phyloP scores from a whole-genome alignment of 2,888 invertebrate species.

The Yponomeuta malinellus region DNA sequence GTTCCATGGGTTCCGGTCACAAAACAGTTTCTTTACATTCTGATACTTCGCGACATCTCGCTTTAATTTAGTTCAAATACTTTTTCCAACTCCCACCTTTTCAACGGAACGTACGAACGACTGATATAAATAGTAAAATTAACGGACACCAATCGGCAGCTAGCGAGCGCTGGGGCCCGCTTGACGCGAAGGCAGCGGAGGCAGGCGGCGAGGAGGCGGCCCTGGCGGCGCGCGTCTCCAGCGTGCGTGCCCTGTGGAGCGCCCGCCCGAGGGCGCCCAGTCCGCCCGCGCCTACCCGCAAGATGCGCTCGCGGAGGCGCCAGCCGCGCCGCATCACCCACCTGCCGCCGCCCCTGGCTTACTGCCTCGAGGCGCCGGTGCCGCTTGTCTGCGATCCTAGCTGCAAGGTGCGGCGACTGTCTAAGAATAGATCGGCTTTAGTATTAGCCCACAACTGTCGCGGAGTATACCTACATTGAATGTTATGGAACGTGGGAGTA shows the following conservation, averaged over 20 bases:
- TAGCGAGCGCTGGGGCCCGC: slow-evolving; percentile 70
- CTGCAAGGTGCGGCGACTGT: slow-evolving; percentile 45
- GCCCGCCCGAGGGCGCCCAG: slow-evolving; percentile 19
- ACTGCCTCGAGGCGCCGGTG: slow-evolving; percentile 53
- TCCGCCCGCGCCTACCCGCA: slow-evolving; percentile 35
- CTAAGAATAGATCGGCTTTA: too few relatives aligned
- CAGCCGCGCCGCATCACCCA: slow-evolving; percentile 50
- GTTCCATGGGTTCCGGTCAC: too few relatives aligned
- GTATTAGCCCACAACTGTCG: too few relatives aligned
- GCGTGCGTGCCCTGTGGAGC: slow-evolving; percentile 47
- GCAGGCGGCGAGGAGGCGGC: slow-evolving; percentile 45
- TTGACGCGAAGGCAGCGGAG: slow-evolving; percentile 30
- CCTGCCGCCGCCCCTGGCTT: slow-evolving; percentile 49
- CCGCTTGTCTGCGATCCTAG: slow-evolving; percentile 61
- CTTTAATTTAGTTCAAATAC: too few relatives aligned
- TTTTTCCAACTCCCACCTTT: too few relatives aligned
- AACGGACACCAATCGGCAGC: slow-evolving; percentile 70
- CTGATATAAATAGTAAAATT: slow-evolving; percentile 23
- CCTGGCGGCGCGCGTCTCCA: slow-evolving; percentile 47
- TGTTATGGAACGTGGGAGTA: too few relatives aligned
- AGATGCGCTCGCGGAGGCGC: slow-evolving; percentile 58
- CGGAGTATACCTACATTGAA: too few relatives aligned
- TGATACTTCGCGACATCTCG: too few relatives aligned
- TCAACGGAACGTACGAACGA: too few relatives aligned
- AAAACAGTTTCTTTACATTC: too few relatives aligned